phyloP scores from a whole-genome alignment of 1,140 invertebrate species.

The Pachypeltis micranthus region DNA sequence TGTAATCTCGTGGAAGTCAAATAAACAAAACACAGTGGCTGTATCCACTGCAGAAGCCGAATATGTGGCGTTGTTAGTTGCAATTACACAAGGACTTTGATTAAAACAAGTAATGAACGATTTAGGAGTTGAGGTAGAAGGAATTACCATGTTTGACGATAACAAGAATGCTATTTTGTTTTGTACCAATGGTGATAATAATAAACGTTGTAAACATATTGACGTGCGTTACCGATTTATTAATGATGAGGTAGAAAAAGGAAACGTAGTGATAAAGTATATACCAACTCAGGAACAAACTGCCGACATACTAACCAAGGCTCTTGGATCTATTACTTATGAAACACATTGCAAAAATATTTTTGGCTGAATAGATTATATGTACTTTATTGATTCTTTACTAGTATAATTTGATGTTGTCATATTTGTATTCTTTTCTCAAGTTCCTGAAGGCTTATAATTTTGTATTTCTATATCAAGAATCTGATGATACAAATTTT shows the following conservation, averaged over 20 bases:
- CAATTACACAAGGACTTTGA: not conserved
- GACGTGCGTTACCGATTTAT: slow-evolving; percentile 17
- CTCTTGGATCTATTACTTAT: not conserved
- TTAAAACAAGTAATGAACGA: not conserved
- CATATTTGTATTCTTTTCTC: too few relatives aligned
- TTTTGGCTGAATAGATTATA: too few relatives aligned
- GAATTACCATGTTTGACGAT: slow-evolving; percentile 5
- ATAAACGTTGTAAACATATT: slow-evolving; percentile 12
- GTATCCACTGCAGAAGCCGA: slow-evolving; percentile 26
- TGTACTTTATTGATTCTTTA: too few relatives aligned
- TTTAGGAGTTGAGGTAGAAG: not conserved
- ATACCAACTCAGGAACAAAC: slow-evolving; percentile 7
- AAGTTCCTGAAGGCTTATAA: too few relatives aligned
- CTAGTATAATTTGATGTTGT: too few relatives aligned
- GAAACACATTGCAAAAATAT: not conserved
- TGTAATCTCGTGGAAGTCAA: slow-evolving; percentile 40
- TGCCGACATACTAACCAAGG: slow-evolving; percentile 17
- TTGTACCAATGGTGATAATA: not conserved
- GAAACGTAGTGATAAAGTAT: slow-evolving; percentile 16
- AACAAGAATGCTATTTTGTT: slow-evolving; percentile 24
- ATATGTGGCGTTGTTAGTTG: not conserved
- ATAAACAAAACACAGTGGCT: slow-evolving; percentile 38
- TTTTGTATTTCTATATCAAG: too few relatives aligned
- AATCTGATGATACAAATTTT: too few relatives aligned
- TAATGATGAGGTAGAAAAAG: slow-evolving; percentile 15